phyloP scores from a whole-genome alignment of 2,113 vertebrate genomes.

The Girardinichthys multiradiatus region DNA sequence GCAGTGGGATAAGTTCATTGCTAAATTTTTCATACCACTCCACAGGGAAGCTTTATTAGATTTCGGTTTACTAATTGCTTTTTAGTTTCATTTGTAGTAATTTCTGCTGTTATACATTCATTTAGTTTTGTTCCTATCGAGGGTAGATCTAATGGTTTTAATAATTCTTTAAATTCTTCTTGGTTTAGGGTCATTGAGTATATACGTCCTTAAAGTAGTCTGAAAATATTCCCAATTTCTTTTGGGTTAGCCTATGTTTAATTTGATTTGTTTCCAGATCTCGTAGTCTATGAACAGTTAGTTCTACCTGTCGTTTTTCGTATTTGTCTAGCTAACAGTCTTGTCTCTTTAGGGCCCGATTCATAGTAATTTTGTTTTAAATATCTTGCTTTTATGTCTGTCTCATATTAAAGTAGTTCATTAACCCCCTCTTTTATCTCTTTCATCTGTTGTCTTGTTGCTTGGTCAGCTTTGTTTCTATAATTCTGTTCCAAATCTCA shows the following conservation, averaged over 20 bases:
- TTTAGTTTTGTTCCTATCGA: slow-evolving; percentile 13
- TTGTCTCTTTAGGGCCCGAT: not conserved
- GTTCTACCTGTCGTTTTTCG: not conserved
- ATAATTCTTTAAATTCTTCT: not conserved
- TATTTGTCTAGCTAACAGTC: too few species aligned
- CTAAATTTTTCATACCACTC: not conserved
- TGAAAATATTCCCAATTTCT: slow-evolving; percentile 3
- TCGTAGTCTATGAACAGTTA: slow-evolving; percentile 1
- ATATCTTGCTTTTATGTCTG: not conserved
- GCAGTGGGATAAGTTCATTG: too few species aligned
- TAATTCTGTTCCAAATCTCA: not conserved
- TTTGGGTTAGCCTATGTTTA: slow-evolving; percentile 1
- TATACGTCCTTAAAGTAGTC: slow-evolving; percentile 2
- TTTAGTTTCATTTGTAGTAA: not conserved
- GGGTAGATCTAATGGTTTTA: not conserved
- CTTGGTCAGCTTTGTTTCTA: not conserved
- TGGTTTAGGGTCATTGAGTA: not conserved
- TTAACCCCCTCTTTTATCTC: not conserved
- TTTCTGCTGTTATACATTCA: not conserved
- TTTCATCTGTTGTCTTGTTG: not conserved
- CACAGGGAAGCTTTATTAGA: not conserved
- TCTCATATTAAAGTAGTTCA: not conserved
- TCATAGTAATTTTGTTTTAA: not conserved
- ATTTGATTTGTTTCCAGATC: not conserved
- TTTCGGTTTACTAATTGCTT: not conserved